Conservation (phyloP, 2,797 vertebrate genomes). For the Acridotheres tristis region DNA sequence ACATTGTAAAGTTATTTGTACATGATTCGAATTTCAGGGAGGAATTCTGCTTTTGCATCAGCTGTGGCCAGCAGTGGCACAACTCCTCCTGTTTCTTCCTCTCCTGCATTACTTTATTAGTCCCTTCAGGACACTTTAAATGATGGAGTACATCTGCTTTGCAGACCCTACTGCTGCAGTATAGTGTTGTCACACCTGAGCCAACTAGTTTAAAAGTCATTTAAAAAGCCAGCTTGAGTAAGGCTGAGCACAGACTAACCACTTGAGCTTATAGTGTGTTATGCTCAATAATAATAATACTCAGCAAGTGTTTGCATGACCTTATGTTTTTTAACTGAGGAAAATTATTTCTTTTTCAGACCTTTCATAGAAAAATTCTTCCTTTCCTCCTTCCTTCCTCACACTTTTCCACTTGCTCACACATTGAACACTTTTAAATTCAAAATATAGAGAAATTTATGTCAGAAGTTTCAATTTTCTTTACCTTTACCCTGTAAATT, state of each 20-base stretch:
- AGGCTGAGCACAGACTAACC: neutral
- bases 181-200: conserved; percentile 32
- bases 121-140: conserved; percentile 48
- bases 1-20: conserved; percentile 13
- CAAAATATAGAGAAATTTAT: conserved; percentile 10
- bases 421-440: conserved; percentile 39
- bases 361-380: neutral
- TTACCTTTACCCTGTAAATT: conserved; percentile 4
- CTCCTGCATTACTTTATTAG: conserved; percentile 25
- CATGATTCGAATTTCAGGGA: conserved; percentile 5
- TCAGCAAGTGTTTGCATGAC: conserved; percentile 7
- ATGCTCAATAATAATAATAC: neutral
- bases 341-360: conserved; percentile 36
- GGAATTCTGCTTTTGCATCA: conserved; percentile 13
- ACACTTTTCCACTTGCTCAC: neutral
- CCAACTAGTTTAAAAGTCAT: conserved; percentile 34
- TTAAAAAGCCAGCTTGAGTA: conserved; percentile 23
- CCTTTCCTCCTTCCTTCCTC: neutral
- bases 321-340: neutral
- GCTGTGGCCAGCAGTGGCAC: neutral
- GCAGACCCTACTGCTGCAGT: conserved; percentile 12
- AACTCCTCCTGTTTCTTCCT: conserved; percentile 2
- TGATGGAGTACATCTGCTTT: conserved; percentile 47
- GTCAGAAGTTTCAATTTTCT: neutral
- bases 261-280: neutral